A percentile compares a stretch with the other conserved stretches of the same genome.
These are phyloP conservation scores for Menura novaehollandiae DNA, from an alignment of 2,113 vertebrate genomes.

Conservation along the genomic window DNA sequence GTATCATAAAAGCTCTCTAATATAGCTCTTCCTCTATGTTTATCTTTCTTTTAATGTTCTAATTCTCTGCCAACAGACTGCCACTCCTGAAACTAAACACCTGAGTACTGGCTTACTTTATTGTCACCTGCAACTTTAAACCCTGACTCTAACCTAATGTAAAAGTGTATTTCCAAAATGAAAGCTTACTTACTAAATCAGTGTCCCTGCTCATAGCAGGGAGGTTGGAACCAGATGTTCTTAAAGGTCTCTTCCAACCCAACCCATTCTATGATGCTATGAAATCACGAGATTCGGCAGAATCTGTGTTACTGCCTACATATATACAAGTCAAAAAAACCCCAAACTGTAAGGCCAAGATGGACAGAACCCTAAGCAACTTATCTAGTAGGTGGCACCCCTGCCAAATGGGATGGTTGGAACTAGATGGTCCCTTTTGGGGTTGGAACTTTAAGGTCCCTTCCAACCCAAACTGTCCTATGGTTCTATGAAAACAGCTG, in stretches of 20 bases:
- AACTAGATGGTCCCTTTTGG: too few species aligned
- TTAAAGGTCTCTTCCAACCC: not conserved
- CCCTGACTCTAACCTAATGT: not conserved
- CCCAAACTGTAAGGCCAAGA: not conserved
- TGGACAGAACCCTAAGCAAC: not conserved
- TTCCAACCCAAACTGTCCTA: not conserved
- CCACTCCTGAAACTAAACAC: not conserved
- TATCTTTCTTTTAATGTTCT: not conserved
- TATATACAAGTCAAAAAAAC: rapidly evolving
- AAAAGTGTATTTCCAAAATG: not conserved
- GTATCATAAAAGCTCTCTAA: rapidly evolving
- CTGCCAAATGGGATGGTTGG: too few species aligned
- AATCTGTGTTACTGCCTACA: rapidly evolving
- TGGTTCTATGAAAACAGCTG: too few species aligned
- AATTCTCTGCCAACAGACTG: not conserved
- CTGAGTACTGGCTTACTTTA: not conserved
- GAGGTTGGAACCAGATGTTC: not conserved
- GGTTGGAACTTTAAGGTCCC: not conserved
- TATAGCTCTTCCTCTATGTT: not conserved
- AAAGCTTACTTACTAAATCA: not conserved
- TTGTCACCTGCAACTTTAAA: not conserved
- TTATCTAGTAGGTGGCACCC: not conserved
- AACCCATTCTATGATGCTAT: not conserved
- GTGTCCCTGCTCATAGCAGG: not conserved
- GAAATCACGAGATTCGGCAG: rapidly evolving